Evolutionary conservation across 2,797 vertebrate species (phyloP).

Genomic region (Poeciliopsis paucimaculata): DNA sequence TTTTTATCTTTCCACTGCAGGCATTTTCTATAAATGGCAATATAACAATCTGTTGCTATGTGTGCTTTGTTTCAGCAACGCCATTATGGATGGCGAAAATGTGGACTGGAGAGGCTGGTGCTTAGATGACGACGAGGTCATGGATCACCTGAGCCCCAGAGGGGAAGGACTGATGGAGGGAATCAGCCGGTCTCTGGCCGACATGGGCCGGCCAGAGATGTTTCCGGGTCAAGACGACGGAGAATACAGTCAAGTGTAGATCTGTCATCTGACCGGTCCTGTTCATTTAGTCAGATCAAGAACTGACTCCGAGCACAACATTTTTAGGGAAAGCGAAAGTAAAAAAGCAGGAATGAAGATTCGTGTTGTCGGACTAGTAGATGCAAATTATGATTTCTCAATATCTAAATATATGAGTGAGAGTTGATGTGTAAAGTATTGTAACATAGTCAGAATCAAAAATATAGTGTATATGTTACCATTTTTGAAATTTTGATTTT

Average conservation of each 20-base stretch:
- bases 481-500: slow-evolving; percentile 20
- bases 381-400: slow-evolving; percentile 1
- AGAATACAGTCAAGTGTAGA: slow-evolving; percentile 77
- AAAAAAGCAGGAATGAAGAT: background rate
- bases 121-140: slow-evolving; percentile 76
- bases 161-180: slow-evolving; percentile 45
- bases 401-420: background rate
- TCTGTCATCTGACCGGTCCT: background rate
- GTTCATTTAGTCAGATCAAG: slow-evolving; percentile 6
- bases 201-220: slow-evolving; percentile 4
- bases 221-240: slow-evolving; percentile 59
- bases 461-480: slow-evolving; percentile 27
- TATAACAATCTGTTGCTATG: background rate
- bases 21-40: slow-evolving; percentile 4
- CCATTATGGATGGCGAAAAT: slow-evolving; percentile 59
- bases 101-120: slow-evolving; percentile 83
- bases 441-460: slow-evolving; percentile 20
- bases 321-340: slow-evolving; percentile 4
- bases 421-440: slow-evolving; percentile 35
- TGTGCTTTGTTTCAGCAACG: slow-evolving; percentile 45
- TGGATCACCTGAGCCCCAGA: slow-evolving; percentile 55
- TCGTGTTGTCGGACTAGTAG: slow-evolving; percentile 6
- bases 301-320: background rate
- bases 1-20: background rate
- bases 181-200: slow-evolving; percentile 42